Evolutionary conservation across 1,140 invertebrate species (phyloP), one percentile per base, ranked within the genome.

Genomic region (Oppia nitens): DNA sequence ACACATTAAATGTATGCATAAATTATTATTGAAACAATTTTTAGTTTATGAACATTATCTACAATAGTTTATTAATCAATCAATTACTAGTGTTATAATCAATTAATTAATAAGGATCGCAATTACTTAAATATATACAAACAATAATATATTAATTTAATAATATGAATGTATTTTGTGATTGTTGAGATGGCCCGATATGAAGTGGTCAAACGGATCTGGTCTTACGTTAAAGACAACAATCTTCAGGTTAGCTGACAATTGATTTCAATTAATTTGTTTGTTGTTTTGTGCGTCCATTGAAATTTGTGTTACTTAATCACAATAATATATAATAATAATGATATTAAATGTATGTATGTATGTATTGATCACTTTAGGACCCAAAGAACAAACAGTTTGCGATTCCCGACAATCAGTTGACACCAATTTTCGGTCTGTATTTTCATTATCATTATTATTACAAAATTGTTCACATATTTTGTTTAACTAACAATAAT

Each of bases 371-470:
- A 17, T 40, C 32, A 9, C 32, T 40, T 40, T 68, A 81, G 74
- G 88, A 93, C 69, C 88, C 87, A 6, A 90, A 87, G 66, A 93
- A 94, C 71, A 93, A 88, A 71, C 88, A 92, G 70, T 93, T 81
- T 68, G 87, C 88, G 49, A 85, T 93, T 65, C 93, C 89, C 72
- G 88, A 95, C 69, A 87, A 89, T 49, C 84, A 89, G 58, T 73
- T 94, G 17, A 75, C 84, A 70, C 88, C 87, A 73, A 83, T 94
- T 47, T 85, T 94, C 68, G 87, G 76, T 76, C 68, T 72, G 70
- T 69, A n/a, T n/a, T n/a, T n/a, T n/a, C n/a, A n/a, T n/a, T n/a
- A n/a, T n/a, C n/a, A n/a, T n/a, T n/a, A n/a, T n/a, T n/a, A n/a
- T n/a, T n/a, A n/a, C n/a, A n/a, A n/a, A n/a, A n/a, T n/a, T n/a